Conservation (phyloP, 2,888 invertebrate genomes). For the Tridacna gigas region DNA sequence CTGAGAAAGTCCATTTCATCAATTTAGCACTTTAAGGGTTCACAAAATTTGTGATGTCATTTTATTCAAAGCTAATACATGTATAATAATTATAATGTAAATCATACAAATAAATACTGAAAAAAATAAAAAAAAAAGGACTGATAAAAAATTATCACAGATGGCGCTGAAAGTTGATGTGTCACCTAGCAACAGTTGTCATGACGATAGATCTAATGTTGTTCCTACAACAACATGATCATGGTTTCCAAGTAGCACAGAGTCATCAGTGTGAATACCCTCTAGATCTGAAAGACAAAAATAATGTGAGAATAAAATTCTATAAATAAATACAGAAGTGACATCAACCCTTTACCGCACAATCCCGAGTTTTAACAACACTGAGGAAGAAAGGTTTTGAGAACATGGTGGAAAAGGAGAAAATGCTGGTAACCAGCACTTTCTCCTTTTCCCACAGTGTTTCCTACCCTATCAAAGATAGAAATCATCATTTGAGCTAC, state of each 20-base stretch:
- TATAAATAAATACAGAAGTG: no score
- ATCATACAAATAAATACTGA: neutral
- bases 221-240: constrained; percentile 72
- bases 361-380: no score
- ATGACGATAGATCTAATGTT: constrained; percentile 27
- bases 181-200: constrained; percentile 22
- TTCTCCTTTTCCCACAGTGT: no score
- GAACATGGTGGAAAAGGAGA: no score
- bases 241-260: constrained; percentile 74
- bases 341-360: no score
- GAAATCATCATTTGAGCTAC: no score
- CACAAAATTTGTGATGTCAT: neutral
- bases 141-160: neutral
- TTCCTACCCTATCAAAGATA: no score
- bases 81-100: neutral
- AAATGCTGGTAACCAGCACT: no score
- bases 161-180: neutral
- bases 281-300: constrained; percentile 65
- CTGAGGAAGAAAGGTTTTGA: no score
- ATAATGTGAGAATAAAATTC: neutral
- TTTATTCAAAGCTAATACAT: neutral
- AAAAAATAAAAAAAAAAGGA: neutral
- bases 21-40: neutral
- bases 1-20: no score
- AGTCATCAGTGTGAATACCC: constrained; percentile 64